Base-by-base conservation (phyloP, 2,113 vertebrate genomes). In the Anseranas semipalmata region DNA sequence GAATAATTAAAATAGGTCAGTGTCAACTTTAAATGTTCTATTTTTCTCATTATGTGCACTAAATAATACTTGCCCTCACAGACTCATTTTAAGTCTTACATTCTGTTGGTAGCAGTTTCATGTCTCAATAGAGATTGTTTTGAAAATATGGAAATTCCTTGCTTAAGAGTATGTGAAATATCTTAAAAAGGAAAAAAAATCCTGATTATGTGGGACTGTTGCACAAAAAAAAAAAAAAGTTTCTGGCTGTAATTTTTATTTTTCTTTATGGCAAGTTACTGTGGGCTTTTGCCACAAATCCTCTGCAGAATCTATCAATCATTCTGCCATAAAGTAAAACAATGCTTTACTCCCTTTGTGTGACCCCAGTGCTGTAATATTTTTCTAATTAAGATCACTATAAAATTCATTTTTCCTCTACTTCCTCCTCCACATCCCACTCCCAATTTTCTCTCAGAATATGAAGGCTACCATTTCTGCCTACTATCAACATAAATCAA, bases 401-500 rank as follows among this genome's bases (percentile, higher is more conserved):
- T 79, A 96, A 96, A 98, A 96, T 93, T 96, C 71, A 96, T 95
- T 93, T 95, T 96, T 93, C 80, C 95, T 93, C 82, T 89, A 88
- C 71, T 93, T 89, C 68, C 77, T 95, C 48, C 87, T 71, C 76
- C 68, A 85, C 86, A 89, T 87, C 78, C 66, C 74, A 94, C 82
- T 95, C 87, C 78, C 79, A 97, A 91, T 95, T 97, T 96, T 97
- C 85, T 85, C 90, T 95, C 82, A 90, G 68, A 97, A 96, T 91
- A 96, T 95, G 93, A 78, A 80, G 48, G 80, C 46, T 89, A 93
- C 79, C 30, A 4, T 95, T 96, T 94, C 94, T 96, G 80, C 96
- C 91, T 87, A 41, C 91, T 87, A 93, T 55, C 75, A 94, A 77
- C 71, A 97, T 95, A 98, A 98, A 98, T 97, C 96, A 97, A 96